Evolutionary conservation across 2,797 vertebrate genomes (phyloP).

Genomic region (Nannoperca australis): DNA sequence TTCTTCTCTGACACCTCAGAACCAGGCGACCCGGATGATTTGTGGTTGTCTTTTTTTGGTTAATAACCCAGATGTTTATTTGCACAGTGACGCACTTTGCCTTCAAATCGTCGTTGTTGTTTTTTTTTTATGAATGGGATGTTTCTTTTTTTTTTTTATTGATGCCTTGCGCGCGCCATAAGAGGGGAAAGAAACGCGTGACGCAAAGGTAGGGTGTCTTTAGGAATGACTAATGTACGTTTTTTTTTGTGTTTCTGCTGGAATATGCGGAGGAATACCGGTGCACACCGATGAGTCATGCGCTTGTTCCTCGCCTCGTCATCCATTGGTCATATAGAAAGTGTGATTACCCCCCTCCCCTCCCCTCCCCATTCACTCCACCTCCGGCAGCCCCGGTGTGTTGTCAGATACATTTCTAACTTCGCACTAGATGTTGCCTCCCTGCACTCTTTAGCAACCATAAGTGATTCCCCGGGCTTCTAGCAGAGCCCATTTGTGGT

Average conservation of each 20-base stretch:
- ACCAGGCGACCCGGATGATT: neutral
- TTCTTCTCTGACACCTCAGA: neutral
- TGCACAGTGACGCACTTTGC: slow-evolving; percentile 70
- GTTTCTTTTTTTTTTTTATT: slow-evolving; percentile 46
- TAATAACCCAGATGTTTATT: slow-evolving; percentile 18
- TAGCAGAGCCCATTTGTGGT: neutral
- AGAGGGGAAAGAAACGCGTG: slow-evolving; percentile 42
- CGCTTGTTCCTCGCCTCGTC: slow-evolving; percentile 65
- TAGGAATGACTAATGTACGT: slow-evolving; percentile 49
- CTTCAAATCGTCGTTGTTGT: slow-evolving; percentile 49
- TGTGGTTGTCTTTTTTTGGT: neutral
- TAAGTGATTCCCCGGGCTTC: neutral
- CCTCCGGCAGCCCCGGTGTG: neutral
- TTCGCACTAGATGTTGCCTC: neutral
- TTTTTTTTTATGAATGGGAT: slow-evolving; percentile 46
- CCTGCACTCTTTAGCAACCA: neutral
- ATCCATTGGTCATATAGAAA: slow-evolving; percentile 62
- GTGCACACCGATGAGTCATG: slow-evolving; percentile 71
- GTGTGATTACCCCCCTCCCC: neutral
- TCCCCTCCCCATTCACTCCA: neutral
- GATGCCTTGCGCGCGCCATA: slow-evolving; percentile 57
- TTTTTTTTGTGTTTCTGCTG: slow-evolving; percentile 37
- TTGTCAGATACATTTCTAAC: slow-evolving; percentile 9
- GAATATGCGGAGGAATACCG: slow-evolving; percentile 70
- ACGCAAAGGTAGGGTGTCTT: slow-evolving; percentile 43